Evolutionary conservation across 2,113 vertebrate genomes (phyloP).

Genomic region (Polypterus senegalus): DNA sequence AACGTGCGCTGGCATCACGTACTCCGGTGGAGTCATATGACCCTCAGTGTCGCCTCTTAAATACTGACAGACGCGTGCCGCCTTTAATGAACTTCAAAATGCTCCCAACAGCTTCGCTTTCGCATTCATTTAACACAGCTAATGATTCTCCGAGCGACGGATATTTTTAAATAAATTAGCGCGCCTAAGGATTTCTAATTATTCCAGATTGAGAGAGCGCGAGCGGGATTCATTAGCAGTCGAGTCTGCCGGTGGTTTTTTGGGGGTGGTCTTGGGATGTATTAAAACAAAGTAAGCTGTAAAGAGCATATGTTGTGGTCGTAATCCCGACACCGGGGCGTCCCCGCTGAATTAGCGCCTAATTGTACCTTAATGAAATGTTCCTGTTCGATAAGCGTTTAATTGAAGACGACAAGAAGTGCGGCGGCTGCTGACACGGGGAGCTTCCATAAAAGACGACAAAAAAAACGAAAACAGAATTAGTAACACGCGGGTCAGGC

Average conservation of each 20-base stretch:
- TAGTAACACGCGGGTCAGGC: neutral
- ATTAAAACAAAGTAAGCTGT: constrained; percentile 58
- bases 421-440: constrained; percentile 51
- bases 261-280: constrained; percentile 40
- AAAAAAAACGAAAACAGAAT: neutral
- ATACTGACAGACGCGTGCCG: constrained; percentile 48
- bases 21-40: constrained; percentile 22
- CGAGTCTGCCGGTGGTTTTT: constrained; percentile 50
- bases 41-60: constrained; percentile 43
- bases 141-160: constrained; percentile 62
- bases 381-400: constrained; percentile 86
- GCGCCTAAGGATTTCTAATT: constrained; percentile 75
- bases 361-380: constrained; percentile 84
- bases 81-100: constrained; percentile 61
- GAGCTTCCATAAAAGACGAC: no score
- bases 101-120: constrained; percentile 67
- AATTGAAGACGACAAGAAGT: constrained; percentile 81
- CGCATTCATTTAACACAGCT: constrained; percentile 73
- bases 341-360: constrained; percentile 66
- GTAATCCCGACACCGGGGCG: constrained; percentile 62
- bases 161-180: constrained; percentile 73
- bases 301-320: constrained; percentile 60
- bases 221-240: constrained; percentile 66
- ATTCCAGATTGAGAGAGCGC: constrained; percentile 56
- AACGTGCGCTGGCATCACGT: no score